These are phyloP conservation scores for Hemaris fuciformis DNA, from an alignment of 2,888 invertebrate species.

Conservation along the genomic window DNA sequence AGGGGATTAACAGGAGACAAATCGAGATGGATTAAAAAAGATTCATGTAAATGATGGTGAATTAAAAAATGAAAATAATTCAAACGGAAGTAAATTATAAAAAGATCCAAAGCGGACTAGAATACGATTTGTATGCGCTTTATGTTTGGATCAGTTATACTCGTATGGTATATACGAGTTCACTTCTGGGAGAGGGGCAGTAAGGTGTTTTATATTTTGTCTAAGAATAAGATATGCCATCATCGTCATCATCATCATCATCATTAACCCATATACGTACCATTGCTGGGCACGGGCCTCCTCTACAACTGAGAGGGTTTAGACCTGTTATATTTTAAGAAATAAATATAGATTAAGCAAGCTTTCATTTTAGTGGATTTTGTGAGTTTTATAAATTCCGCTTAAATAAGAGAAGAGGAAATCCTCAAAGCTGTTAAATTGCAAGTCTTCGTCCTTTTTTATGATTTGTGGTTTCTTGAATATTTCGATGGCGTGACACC, in stretches of 20 bases:
- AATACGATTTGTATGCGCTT: background rate
- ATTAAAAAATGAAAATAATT: slow-evolving; percentile 4
- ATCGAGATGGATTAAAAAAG: slow-evolving; percentile 1
- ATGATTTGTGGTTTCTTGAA: background rate
- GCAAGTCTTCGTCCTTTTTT: background rate
- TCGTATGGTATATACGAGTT: background rate
- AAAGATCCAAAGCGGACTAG: background rate
- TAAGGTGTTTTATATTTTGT: too few species aligned
- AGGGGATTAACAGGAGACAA: slow-evolving; percentile 1
- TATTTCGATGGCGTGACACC: background rate
- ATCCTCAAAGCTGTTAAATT: background rate
- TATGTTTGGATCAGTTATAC: background rate
- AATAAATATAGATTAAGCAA: too few species aligned
- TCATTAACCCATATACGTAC: too few species aligned
- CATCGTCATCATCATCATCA: too few species aligned
- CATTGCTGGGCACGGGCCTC: too few species aligned
- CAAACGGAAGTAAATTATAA: background rate
- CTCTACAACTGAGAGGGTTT: too few species aligned
- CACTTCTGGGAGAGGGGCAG: too few species aligned
- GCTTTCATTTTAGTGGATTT: background rate
- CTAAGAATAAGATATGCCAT: too few species aligned
- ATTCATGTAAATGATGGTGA: background rate
- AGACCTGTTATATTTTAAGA: too few species aligned
- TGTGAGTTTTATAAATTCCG: too few species aligned
- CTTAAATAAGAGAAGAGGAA: too few species aligned